Evolutionary conservation across 2,888 invertebrate species (phyloP).

Genomic region (Macaria liturata): DNA sequence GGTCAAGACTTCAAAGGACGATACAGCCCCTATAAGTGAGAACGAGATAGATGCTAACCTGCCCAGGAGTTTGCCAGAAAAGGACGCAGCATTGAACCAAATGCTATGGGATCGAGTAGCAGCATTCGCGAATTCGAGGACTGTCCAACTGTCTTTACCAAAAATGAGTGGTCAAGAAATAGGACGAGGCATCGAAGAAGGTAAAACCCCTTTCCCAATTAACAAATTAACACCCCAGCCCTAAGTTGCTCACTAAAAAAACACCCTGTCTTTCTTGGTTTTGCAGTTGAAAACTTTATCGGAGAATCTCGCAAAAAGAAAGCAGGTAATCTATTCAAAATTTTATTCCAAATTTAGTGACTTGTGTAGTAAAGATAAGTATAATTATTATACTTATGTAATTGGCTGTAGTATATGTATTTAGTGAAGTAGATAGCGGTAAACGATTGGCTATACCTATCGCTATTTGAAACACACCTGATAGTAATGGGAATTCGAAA

Average conservation of each 20-base stretch:
- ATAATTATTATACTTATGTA: conserved; percentile 8
- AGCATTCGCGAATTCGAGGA: conserved; percentile 88
- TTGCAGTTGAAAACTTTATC: conserved; percentile 18
- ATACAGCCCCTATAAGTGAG: conserved; percentile 80
- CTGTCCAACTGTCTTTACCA: conserved; percentile 90
- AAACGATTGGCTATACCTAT: conserved; percentile 8
- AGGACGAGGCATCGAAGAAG: conserved; percentile 89
- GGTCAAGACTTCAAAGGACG: conserved; percentile 79
- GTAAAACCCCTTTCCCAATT: conserved; percentile 62
- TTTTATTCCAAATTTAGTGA: conserved; percentile 14
- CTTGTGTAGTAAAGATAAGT: conserved; percentile 12
- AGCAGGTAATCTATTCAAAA: conserved; percentile 12
- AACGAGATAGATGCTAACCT: conserved; percentile 87
- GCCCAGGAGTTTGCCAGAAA: conserved; percentile 86
- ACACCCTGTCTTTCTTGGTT: conserved; percentile 15
- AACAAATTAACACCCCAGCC: conserved; percentile 3
- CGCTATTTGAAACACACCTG: conserved; percentile 6
- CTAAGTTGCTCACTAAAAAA: conserved; percentile 8
- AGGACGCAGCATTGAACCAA: conserved; percentile 86
- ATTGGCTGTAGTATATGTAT: conserved; percentile 9
- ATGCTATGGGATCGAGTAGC: conserved; percentile 89
- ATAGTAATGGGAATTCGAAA: conserved; percentile 2
- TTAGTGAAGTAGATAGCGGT: conserved; percentile 10
- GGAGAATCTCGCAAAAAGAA: conserved; percentile 17
- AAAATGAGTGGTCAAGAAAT: conserved; percentile 87